Evolutionary conservation across 1,140 invertebrate genomes (phyloP).

Genomic region (Sarcophaga peregrina): DNA sequence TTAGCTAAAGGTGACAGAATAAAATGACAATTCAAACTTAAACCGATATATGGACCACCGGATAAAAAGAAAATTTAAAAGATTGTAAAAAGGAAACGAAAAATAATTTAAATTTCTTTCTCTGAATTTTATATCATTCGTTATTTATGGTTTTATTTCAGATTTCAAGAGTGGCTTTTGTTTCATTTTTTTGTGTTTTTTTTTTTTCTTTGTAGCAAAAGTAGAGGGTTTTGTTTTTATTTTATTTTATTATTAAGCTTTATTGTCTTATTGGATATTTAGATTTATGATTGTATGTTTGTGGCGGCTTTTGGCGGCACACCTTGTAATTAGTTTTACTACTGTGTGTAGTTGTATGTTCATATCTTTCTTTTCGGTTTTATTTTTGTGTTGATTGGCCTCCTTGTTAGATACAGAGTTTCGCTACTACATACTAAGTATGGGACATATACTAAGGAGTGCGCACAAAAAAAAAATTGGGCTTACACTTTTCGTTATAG

Average conservation of each 20-base stretch:
- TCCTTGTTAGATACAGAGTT: constrained; percentile 21
- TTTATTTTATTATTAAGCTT: neutral
- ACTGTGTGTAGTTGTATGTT: constrained; percentile 11
- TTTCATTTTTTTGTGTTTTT: constrained; percentile 56
- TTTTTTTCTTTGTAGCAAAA: constrained; percentile 42
- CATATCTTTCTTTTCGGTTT: neutral
- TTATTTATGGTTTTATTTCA: constrained; percentile 15
- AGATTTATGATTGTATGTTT: neutral
- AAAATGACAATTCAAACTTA: too few relatives aligned
- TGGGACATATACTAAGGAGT: too few relatives aligned
- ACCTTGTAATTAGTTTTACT: constrained; percentile 61
- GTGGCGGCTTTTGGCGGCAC: constrained; percentile 48
- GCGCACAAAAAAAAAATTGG: too few relatives aligned
- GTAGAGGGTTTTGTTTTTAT: neutral
- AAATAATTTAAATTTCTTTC: constrained; percentile 23
- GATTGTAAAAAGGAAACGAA: constrained; percentile 48
- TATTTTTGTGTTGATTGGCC: constrained; percentile 20
- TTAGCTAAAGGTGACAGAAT: too few relatives aligned
- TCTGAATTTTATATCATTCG: constrained; percentile 6
- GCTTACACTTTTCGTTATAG: too few relatives aligned
- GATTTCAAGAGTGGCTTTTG: constrained; percentile 64
- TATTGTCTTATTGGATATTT: neutral
- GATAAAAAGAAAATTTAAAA: too few relatives aligned
- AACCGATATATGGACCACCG: too few relatives aligned
- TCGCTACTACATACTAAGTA: constrained; percentile 21